phyloP scores from a whole-genome alignment of 2,797 vertebrate genomes.

The Rhynchonycteris naso region DNA sequence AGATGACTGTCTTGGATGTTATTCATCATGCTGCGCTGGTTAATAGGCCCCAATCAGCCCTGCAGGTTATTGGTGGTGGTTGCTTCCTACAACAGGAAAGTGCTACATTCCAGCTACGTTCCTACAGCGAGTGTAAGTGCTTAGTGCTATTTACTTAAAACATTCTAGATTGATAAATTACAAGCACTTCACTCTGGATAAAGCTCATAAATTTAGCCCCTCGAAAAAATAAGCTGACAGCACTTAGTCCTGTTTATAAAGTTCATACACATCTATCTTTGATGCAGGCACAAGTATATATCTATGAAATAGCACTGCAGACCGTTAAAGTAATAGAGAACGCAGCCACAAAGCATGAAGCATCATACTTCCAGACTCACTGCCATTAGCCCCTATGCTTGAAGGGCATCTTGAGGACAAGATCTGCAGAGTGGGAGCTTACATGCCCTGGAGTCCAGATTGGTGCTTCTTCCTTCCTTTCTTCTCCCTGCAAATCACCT shows the following conservation, averaged over 20 bases:
- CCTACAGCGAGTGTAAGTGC: slow-evolving; percentile 62
- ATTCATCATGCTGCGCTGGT: not conserved
- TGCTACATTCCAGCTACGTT: not conserved
- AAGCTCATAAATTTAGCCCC: slow-evolving; percentile 78
- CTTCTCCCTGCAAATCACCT: not conserved
- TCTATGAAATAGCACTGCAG: slow-evolving; percentile 29
- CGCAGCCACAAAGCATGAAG: not conserved
- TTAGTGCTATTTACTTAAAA: slow-evolving; percentile 80
- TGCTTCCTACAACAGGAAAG: slow-evolving; percentile 27
- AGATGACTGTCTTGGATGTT: not conserved
- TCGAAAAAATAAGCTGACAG: slow-evolving; percentile 65
- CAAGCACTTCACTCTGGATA: slow-evolving; percentile 64
- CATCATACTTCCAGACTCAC: not conserved
- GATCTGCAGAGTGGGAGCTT: not conserved
- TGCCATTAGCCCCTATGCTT: not conserved
- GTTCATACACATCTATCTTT: slow-evolving; percentile 55
- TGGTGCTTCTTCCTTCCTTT: not conserved
- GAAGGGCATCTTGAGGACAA: slow-evolving; percentile 59
- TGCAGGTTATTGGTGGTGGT: slow-evolving; percentile 35
- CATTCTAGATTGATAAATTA: slow-evolving; percentile 78
- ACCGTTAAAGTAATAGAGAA: not conserved
- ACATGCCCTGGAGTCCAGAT: not conserved
- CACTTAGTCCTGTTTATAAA: slow-evolving; percentile 67
- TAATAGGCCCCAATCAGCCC: not conserved
- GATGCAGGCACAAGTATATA: not conserved